Base-by-base conservation (phyloP, 2,797 vertebrate genomes). In the Phoxinus dragarum region DNA sequence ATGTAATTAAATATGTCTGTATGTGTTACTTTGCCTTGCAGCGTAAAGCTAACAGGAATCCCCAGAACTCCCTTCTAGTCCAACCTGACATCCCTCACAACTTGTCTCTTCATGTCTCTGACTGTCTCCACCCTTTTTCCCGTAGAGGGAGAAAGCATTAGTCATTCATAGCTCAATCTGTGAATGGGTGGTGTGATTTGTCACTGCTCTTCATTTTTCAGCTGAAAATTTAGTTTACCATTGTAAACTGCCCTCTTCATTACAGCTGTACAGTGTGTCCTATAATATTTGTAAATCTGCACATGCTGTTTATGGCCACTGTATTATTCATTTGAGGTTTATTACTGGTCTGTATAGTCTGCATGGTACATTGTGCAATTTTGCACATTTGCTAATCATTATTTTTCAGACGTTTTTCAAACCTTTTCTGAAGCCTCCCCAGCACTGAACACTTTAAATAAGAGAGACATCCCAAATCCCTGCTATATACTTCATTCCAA, bases 31-130 rank as follows among this genome's bases (percentile, higher is more conserved):
- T 42, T 83, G 40, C 66, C 44, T 40, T 76, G 34, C 73, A 77
- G 73, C 44, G 1, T 67, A 40, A 84, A 54, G 82, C 34, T 67
- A 31, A 54, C n/a, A 77, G 82, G 27, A 84, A 84, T 78, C 23
- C 44, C 72, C 36, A 69, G 36, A 42, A 84, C 44, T 84, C 74
- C 56, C n/a, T 84, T 77, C 36, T 36, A 44, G 73, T 84, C 59
- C 36, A 77, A 68, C 34, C 59, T 78, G n/a, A 44, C 36, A 78
- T 44, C 10, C 36, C 47, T 78, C 8, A 38, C 47, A 84, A 54
- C 47, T 34, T 47, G 12, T 52, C 42, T 66, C 23, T 64, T 68
- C 16, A 54, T 81, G 44, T 76, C 73, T 68, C 72, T 17, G 3
- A 40, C 27, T 49, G n/a, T 68, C 73, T 76, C 17, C 34, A 21